Evolutionary conservation across 1,140 invertebrate species (phyloP), one percentile per base, ranked within the genome.

Genomic region (Diplogasteroides magnus): DNA sequence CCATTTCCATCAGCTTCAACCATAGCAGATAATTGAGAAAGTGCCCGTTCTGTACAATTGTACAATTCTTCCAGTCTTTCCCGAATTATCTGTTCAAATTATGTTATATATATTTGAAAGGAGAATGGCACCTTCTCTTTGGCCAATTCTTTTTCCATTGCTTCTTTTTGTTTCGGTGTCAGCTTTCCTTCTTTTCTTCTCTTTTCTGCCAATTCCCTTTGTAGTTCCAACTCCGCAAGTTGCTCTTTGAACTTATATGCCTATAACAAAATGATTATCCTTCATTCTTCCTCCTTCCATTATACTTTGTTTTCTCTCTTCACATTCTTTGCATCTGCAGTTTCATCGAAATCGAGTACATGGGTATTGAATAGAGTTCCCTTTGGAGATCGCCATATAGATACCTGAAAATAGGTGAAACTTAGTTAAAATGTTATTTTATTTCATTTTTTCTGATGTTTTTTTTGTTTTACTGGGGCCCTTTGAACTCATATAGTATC

Each of bases 241-340:
- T 67, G 65, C 29, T 67, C 65, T 31, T 67, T 25, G 15, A 59
- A 58, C 31, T 31, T 59, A 13, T 55, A 25, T 60, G 55, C 65
- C 59, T 67, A 37, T 26, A 3, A 3, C 6, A 11, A 19, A 48
- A 6, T 19, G 19, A 48, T 48, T 19, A 48, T 31, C 57, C n/a
- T 67, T 60, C 31, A 67, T 87, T 86, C 81, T 93, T 95, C 75
- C 93, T 92, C 75, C 94, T 94, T 13, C 94, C 78, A 95, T 86
- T 83, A 98, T 83, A 89, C 91, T 86, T 97, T 98, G 82, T 91
- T 97, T 81, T 98, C 94, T 56, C 94, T 86, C 84, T 94, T 95
- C 79, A 98, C 88, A 77, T 98, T 97, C 85, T 91, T 90, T 23
- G 88, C 88, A 62, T 82, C 71, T 0, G 75, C 77, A 25, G 87